Conservation (phyloP, 2,797 vertebrate species). For the Enteromius argenteus region DNA sequence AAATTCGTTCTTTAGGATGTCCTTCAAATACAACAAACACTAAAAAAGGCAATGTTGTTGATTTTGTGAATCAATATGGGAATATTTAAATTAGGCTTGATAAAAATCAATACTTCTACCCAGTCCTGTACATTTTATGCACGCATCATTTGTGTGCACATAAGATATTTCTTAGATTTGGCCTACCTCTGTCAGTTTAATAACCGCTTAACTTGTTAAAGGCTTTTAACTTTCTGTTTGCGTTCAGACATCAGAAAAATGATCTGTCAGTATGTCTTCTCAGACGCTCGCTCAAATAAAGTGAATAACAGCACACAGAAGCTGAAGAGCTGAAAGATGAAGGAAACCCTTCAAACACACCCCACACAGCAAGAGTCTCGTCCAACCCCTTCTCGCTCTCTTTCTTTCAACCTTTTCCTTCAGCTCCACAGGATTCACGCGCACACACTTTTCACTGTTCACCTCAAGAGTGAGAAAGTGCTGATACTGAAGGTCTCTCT, state of each 20-base stretch:
- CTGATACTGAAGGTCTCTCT: conserved; percentile 55
- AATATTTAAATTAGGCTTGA: not conserved
- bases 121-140: not conserved
- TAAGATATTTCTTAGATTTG: not conserved
- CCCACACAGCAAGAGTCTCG: conserved; percentile 11
- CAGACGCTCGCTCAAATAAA: conserved; percentile 13
- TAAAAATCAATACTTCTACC: not conserved
- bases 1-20: not conserved
- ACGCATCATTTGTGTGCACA: not conserved
- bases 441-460: conserved; percentile 37
- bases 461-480: conserved; percentile 49
- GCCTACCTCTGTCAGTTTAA: not conserved
- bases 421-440: conserved; percentile 31
- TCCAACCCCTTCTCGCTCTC: not conserved
- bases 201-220: not conserved
- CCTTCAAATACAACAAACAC: not conserved
- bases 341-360: conserved; percentile 30
- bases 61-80: not conserved
- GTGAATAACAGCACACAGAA: conserved; percentile 9
- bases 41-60: not conserved
- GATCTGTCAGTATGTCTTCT: conserved; percentile 5
- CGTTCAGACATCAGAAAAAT: conserved; percentile 6
- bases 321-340: conserved; percentile 25
- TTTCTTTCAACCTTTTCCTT: conserved; percentile 43
- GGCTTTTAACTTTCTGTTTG: conserved; percentile 28